Evolutionary conservation across 2,113 vertebrate species (phyloP).

Genomic region (Egretta garzetta): DNA sequence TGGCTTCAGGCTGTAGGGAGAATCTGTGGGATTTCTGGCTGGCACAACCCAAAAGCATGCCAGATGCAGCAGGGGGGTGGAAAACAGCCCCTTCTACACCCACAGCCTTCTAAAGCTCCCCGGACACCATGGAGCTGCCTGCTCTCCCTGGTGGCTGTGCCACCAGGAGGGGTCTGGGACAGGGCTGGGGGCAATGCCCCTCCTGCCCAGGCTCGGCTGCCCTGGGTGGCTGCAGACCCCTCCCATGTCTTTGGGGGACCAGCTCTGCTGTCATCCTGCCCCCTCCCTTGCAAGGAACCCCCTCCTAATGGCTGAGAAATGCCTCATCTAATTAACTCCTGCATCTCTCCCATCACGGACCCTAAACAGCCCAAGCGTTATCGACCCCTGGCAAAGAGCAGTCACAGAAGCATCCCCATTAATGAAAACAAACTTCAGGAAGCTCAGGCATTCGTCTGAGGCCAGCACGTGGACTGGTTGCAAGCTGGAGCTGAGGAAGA

Average conservation of each 20-base stretch:
- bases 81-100: neutral
- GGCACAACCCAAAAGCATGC: neutral
- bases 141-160: neutral
- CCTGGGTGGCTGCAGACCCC: neutral
- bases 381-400: neutral
- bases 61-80: neutral
- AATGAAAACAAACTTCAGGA: neutral
- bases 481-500: neutral
- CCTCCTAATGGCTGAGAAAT: neutral
- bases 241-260: neutral
- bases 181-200: neutral
- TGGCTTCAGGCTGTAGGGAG: neutral
- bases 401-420: neutral
- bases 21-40: neutral
- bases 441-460: neutral
- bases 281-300: neutral
- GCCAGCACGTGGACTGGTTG: neutral
- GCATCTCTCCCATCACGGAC: neutral
- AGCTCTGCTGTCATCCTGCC: neutral
- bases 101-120: neutral
- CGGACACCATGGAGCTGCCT: too few species aligned
- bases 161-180: neutral
- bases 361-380: neutral
- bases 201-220: neutral
- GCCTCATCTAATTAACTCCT: neutral